Conservation (phyloP, 2,113 vertebrate species). For the Sturnira hondurensis region DNA sequence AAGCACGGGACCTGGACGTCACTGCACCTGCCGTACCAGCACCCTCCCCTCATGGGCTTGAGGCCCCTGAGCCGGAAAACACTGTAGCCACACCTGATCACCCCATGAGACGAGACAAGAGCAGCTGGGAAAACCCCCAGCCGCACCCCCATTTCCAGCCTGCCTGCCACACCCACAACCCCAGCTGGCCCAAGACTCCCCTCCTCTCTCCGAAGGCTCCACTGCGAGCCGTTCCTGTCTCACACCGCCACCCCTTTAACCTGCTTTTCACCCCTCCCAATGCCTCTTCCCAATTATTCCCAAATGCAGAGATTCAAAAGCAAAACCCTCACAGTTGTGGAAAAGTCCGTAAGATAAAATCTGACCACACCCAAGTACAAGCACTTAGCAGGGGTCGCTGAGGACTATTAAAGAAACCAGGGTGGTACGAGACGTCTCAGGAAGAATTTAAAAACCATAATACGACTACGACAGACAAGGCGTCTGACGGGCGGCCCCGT, state of each 20-base stretch:
- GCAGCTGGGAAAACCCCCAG: not conserved
- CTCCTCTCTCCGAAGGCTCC: not conserved
- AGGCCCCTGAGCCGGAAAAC: not conserved
- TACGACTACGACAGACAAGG: not conserved
- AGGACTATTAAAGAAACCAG: not conserved
- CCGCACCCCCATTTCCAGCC: not conserved
- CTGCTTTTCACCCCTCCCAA: not conserved
- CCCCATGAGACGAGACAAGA: not conserved
- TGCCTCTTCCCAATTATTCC: not conserved
- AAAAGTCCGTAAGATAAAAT: not conserved
- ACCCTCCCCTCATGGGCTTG: not conserved
- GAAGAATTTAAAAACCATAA: not conserved
- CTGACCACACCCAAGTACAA: accelerated
- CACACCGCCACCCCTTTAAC: not conserved
- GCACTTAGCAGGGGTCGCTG: not conserved
- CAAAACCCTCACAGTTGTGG: not conserved
- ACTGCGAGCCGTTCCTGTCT: too few species aligned
- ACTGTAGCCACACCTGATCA: accelerated
- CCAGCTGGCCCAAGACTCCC: not conserved
- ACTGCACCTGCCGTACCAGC: not conserved
- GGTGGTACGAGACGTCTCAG: not conserved
- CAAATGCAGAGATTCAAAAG: not conserved
- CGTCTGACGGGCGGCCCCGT: accelerated
- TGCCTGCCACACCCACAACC: accelerated
- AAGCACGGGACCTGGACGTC: not conserved